Evolutionary conservation across 2,888 invertebrate genomes (phyloP).

Genomic region (Pheosia tremula): DNA sequence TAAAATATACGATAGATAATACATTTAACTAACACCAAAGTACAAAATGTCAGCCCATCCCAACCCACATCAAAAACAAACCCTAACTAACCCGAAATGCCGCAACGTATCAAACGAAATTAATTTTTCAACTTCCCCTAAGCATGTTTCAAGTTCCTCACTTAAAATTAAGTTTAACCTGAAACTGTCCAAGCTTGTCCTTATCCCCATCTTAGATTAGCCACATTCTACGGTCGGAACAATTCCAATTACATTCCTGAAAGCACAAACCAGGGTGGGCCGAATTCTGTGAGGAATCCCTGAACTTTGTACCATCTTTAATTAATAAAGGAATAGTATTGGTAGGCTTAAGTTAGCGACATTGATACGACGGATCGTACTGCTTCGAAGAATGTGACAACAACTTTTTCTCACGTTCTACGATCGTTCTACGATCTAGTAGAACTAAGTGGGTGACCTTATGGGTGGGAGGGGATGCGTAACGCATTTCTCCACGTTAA

Average conservation of each 20-base stretch:
- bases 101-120: conserved; percentile 31
- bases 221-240: conserved; percentile 69
- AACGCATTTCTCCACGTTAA: too few species aligned
- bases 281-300: conserved; percentile 65
- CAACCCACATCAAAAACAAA: conserved; percentile 8
- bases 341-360: conserved; percentile 54
- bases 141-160: conserved; percentile 44
- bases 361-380: conserved; percentile 39
- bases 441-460: too few species aligned
- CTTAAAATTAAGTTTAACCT: conserved; percentile 41
- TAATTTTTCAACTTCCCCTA: conserved; percentile 41
- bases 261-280: conserved; percentile 57
- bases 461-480: too few species aligned
- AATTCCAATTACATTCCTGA: conserved; percentile 78
- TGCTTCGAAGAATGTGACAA: conserved; percentile 31
- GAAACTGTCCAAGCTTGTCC: conserved; percentile 53
- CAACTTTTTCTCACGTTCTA: too few species aligned
- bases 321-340: conserved; percentile 65
- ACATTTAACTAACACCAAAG: not conserved
- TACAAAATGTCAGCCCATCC: not conserved
- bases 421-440: too few species aligned
- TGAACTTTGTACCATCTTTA: conserved; percentile 70
- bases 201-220: conserved; percentile 70
- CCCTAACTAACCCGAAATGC: conserved; percentile 7
- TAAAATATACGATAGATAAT: not conserved